Conservation (phyloP, 2,888 invertebrate genomes). For the Zaprionus obscuricornis region DNA sequence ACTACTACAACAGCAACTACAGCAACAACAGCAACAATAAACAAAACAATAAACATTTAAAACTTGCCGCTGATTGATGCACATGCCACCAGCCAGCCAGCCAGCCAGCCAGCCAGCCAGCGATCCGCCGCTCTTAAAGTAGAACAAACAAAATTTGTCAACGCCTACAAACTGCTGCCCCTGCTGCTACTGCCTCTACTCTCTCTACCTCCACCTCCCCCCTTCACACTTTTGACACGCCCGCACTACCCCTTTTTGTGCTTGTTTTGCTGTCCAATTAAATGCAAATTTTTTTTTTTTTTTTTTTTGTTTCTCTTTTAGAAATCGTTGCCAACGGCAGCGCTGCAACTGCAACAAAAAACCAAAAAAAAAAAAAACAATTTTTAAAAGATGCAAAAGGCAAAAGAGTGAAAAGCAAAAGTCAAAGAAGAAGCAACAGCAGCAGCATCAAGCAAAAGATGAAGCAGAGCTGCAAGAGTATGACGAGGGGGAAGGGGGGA, state of each 20-base stretch:
- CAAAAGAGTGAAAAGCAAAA: not conserved
- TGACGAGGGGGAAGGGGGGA: too few species aligned
- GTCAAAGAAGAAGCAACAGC: not conserved
- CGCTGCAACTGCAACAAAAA: slow-evolving; percentile 25
- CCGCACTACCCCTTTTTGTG: not conserved
- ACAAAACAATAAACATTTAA: slow-evolving; percentile 48
- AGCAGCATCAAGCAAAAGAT: too few species aligned
- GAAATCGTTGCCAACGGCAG: slow-evolving; percentile 62
- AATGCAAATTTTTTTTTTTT: slow-evolving; percentile 66
- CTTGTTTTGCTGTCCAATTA: slow-evolving; percentile 60
- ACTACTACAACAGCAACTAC: not conserved
- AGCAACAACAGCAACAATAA: slow-evolving; percentile 23
- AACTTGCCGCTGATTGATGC: slow-evolving; percentile 69
- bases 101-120: slow-evolving; percentile 21
- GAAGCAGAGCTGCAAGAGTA: too few species aligned
- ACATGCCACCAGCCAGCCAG: slow-evolving; percentile 23
- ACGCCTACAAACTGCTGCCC: slow-evolving; percentile 36
- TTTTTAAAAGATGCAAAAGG: slow-evolving; percentile 70
- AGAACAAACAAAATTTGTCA: slow-evolving; percentile 69
- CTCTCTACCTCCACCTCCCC: not conserved
- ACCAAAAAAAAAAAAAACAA: slow-evolving; percentile 29
- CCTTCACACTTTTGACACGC: slow-evolving; percentile 1
- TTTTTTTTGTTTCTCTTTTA: slow-evolving; percentile 44
- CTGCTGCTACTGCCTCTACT: too few species aligned
- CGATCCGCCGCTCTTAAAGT: slow-evolving; percentile 52